Percentiles rank a stretch among this genome's conserved stretches.
Evolutionary conservation across 2,113 vertebrate genomes (phyloP).

Genomic region (Climacteris rufus): DNA sequence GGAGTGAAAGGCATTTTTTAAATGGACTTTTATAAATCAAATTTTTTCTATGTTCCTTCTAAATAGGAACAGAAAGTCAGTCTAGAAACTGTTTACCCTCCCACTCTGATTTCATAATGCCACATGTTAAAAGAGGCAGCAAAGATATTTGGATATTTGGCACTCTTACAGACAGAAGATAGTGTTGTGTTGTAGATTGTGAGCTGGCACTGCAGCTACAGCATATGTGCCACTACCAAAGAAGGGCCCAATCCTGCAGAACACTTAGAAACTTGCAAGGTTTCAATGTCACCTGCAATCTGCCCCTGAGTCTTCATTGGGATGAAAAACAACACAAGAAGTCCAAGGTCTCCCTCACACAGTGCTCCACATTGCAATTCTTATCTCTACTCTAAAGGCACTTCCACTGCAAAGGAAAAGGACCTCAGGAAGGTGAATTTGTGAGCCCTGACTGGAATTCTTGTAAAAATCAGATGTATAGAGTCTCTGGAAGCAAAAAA

Average conservation of each 20-base stretch:
- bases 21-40: not conserved
- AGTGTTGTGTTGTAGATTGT: not conserved
- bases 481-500: not conserved
- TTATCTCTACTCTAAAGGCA: not conserved
- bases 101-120: constrained; percentile 20
- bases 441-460: not conserved
- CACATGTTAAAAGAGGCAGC: not conserved
- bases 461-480: not conserved
- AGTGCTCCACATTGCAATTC: not conserved
- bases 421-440: not conserved
- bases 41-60: not conserved
- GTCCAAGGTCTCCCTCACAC: not conserved
- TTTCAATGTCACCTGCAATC: not conserved
- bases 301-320: not conserved
- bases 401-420: not conserved
- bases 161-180: not conserved
- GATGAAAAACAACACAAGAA: not conserved
- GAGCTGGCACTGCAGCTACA: constrained; percentile 9
- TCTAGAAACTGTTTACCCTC: not conserved
- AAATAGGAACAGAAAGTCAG: not conserved
- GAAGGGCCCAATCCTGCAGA: not conserved
- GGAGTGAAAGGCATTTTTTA: not conserved
- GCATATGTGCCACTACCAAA: not conserved
- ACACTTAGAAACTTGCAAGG: not conserved
- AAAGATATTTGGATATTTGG: not conserved